Evolutionary conservation across 2,113 vertebrate genomes (phyloP).

Genomic region (Cebidichthys violaceus): DNA sequence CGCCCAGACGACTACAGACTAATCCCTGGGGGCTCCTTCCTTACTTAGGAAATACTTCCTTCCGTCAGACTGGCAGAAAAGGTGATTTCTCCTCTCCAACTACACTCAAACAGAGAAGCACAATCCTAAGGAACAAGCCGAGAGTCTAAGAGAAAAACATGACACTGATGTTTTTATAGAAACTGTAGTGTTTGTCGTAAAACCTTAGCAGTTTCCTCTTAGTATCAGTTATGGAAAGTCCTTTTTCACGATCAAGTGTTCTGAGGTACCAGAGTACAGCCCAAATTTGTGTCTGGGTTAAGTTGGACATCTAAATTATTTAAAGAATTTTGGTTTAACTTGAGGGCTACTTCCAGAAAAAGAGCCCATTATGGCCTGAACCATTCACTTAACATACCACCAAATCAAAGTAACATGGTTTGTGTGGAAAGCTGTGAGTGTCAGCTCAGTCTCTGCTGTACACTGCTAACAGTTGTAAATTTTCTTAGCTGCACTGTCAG

Average conservation of each 20-base stretch:
- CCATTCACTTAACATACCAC: constrained; percentile 60
- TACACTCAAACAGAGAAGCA: constrained; percentile 41
- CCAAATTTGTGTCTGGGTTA: constrained; percentile 29
- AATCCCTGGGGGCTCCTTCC: constrained; percentile 68
- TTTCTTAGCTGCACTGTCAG: constrained; percentile 44
- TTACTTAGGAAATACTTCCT: constrained; percentile 72
- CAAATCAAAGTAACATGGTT: constrained; percentile 58
- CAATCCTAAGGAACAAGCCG: constrained; percentile 20
- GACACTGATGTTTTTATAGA: constrained; percentile 36
- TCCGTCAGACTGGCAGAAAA: constrained; percentile 57
- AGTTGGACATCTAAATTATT: constrained; percentile 43
- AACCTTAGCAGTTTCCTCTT: background rate
- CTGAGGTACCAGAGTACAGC: background rate
- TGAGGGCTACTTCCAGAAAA: constrained; percentile 49
- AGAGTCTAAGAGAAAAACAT: background rate
- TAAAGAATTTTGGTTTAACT: constrained; percentile 47
- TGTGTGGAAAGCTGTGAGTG: constrained; percentile 37
- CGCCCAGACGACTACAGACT: constrained; percentile 52
- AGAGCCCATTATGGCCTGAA: constrained; percentile 31
- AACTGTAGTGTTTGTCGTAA: constrained; percentile 28
- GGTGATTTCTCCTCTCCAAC: constrained; percentile 43
- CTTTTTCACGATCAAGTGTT: background rate
- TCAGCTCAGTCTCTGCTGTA: constrained; percentile 39
- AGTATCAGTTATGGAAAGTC: constrained; percentile 5
- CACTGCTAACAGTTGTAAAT: constrained; percentile 36